A percentile compares a stretch with the other conserved stretches of the same genome.
Evolutionary conservation across 2,113 vertebrate species (phyloP).

Genomic region (Rhynchopsitta pachyrhyncha): DNA sequence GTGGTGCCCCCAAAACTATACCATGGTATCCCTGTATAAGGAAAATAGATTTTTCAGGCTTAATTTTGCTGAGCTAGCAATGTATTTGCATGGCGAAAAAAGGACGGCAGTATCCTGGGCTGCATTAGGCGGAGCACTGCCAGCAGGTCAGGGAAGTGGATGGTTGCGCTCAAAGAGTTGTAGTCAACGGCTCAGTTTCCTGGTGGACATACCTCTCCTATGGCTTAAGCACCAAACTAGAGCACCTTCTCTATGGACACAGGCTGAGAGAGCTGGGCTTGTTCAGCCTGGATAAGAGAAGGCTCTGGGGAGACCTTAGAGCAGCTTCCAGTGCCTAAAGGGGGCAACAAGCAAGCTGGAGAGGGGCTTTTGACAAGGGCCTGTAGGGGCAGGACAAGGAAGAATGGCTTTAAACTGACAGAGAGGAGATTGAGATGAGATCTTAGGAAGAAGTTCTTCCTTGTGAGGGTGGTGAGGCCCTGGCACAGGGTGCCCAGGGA

Average conservation of each 20-base stretch:
- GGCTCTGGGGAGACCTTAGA: neutral
- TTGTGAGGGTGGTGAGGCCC: neutral
- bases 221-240: neutral
- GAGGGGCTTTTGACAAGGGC: neutral
- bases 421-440: neutral
- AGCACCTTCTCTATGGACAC: neutral
- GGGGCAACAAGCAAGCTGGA: neutral
- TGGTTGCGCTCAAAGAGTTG: neutral
- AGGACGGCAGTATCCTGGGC: neutral
- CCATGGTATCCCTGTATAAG: neutral
- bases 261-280: neutral
- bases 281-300: neutral
- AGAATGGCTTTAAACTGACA: neutral
- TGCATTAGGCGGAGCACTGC: neutral
- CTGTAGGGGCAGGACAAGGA: neutral
- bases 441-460: neutral
- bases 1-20: neutral
- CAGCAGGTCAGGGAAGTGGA: neutral
- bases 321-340: neutral
- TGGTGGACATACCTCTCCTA: neutral
- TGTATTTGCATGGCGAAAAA: neutral
- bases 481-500: neutral
- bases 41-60: neutral
- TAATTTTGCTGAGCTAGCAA: neutral
- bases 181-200: neutral